Evolutionary conservation across 2,113 vertebrate species (phyloP).

Genomic region (Callionymus lyra): DNA sequence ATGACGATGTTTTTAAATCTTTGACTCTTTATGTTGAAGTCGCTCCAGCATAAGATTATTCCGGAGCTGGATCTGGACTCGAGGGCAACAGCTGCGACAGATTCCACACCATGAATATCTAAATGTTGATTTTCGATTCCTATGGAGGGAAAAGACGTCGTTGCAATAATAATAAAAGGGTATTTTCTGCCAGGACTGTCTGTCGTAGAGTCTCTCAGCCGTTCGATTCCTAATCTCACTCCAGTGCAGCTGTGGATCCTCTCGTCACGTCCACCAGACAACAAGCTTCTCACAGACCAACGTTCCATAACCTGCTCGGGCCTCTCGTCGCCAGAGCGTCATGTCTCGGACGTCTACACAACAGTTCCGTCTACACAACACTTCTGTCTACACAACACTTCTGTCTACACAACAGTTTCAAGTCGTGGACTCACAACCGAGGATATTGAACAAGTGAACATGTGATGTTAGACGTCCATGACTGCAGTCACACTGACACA

Average conservation of each 20-base stretch:
- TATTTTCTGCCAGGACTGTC: slow-evolving; percentile 49
- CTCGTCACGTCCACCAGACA: slow-evolving; percentile 53
- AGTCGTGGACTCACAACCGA: slow-evolving; percentile 58
- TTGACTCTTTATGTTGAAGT: too few relatives aligned
- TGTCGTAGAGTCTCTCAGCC: slow-evolving; percentile 39
- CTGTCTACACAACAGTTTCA: slow-evolving; percentile 71
- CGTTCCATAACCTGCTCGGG: slow-evolving; percentile 56
- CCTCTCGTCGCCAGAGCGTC: slow-evolving; percentile 62
- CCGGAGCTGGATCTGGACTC: slow-evolving; percentile 43
- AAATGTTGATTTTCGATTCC: slow-evolving; percentile 54
- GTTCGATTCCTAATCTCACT: slow-evolving; percentile 65
- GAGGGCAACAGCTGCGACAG: slow-evolving; percentile 61
- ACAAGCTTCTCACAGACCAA: slow-evolving; percentile 69
- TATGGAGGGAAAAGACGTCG: slow-evolving; percentile 53
- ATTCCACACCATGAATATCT: slow-evolving; percentile 37
- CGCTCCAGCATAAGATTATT: slow-evolving; percentile 54
- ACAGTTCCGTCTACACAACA: slow-evolving; percentile 69
- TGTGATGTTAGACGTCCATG: slow-evolving; percentile 52
- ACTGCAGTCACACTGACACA: slow-evolving; percentile 63
- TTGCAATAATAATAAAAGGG: slow-evolving; percentile 67
- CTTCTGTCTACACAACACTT: slow-evolving; percentile 71
- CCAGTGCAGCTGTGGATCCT: slow-evolving; percentile 59
- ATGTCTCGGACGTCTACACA: slow-evolving; percentile 70
- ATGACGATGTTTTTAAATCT: too few relatives aligned
- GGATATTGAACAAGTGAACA: slow-evolving; percentile 56